These are phyloP conservation scores for Notiomystis cincta DNA, from an alignment of 2,113 vertebrate species.

Conservation along the genomic window DNA sequence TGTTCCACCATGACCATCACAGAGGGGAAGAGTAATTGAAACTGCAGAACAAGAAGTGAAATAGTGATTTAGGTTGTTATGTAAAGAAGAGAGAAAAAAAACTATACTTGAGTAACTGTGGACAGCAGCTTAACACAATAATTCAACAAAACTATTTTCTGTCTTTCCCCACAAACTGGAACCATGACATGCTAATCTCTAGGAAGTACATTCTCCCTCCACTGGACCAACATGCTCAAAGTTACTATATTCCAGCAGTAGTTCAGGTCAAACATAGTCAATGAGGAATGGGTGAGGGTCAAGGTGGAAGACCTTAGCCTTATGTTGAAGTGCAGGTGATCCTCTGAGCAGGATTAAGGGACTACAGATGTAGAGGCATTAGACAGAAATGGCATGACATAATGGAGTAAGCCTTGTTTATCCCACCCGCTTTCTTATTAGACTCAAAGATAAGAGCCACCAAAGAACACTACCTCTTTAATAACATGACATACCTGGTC, in stretches of 20 bases:
- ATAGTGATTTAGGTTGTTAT: background rate
- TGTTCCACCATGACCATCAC: conserved; percentile 96
- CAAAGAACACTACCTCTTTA: background rate
- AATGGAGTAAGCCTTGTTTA: background rate
- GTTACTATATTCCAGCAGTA: background rate
- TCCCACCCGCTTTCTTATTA: background rate
- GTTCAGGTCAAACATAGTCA: background rate
- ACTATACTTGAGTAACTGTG: background rate
- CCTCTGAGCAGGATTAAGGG: background rate
- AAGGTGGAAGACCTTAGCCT: background rate
- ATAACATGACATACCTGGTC: conserved; percentile 83
- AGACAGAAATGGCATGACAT: background rate
- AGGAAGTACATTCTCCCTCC: background rate
- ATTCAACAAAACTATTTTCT: background rate
- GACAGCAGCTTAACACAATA: background rate
- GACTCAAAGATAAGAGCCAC: background rate
- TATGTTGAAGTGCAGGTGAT: background rate
- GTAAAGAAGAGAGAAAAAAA: background rate
- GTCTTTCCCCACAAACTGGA: background rate
- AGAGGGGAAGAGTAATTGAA: conserved; percentile 96
- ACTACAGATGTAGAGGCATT: background rate
- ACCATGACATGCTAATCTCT: background rate
- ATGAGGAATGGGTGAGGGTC: background rate
- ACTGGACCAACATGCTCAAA: background rate
- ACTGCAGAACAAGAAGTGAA: conserved; percentile 70